These are phyloP conservation scores for Polydrusus cervinus DNA, from an alignment of 2,888 invertebrate species.

Conservation along the genomic window DNA sequence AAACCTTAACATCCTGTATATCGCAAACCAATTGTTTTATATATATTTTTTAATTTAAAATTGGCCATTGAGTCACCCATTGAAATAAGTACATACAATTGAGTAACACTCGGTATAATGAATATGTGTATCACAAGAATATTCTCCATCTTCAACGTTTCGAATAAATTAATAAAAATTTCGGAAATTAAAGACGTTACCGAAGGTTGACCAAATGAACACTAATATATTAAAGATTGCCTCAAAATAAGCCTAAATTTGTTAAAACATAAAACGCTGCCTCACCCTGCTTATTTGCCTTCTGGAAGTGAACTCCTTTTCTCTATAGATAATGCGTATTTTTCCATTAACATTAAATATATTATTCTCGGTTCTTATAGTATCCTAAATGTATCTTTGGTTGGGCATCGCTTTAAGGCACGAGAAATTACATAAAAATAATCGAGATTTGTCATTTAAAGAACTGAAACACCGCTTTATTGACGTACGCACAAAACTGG, in stretches of 20 bases:
- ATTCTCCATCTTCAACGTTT: too few species aligned
- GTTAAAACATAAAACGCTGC: background rate
- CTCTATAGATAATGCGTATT: slow-evolving; percentile 10
- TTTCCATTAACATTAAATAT: slow-evolving; percentile 20
- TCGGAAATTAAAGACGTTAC: too few species aligned
- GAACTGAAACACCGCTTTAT: slow-evolving; percentile 10
- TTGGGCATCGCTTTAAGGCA: background rate
- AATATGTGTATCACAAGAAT: too few species aligned
- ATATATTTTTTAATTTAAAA: too few species aligned
- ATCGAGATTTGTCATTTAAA: slow-evolving; percentile 16
- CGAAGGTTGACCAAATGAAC: too few species aligned
- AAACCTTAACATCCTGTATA: too few species aligned
- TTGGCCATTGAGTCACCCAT: too few species aligned
- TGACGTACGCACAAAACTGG: slow-evolving; percentile 27
- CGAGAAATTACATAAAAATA: background rate
- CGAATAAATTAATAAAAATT: too few species aligned
- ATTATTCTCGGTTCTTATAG: background rate
- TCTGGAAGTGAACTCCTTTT: background rate
- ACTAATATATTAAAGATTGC: too few species aligned
- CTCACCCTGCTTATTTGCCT: slow-evolving; percentile 18
- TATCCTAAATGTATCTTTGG: slow-evolving; percentile 17
- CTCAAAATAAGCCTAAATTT: background rate
- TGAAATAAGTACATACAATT: too few species aligned
- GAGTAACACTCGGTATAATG: too few species aligned
- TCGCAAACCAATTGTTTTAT: too few species aligned